These are phyloP conservation scores for Drosophila putrida DNA, from an alignment of 2,888 invertebrate species.

Conservation along the genomic window DNA sequence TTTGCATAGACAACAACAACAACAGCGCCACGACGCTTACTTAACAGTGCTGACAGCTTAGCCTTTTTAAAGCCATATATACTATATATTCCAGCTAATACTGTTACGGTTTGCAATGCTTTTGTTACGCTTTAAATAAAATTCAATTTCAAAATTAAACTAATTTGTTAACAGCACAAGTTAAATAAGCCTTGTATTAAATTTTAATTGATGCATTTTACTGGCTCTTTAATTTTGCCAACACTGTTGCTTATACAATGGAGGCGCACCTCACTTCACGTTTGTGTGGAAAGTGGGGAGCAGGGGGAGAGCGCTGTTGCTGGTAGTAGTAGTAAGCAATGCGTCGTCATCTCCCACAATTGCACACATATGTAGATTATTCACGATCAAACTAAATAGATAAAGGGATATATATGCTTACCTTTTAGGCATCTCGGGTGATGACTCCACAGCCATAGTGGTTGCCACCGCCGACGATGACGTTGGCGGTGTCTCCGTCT, in stretches of 20 bases:
- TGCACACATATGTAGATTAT: slow-evolving; percentile 32
- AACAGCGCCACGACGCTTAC: slow-evolving; percentile 65
- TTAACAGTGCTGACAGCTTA: slow-evolving; percentile 41
- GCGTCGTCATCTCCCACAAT: slow-evolving; percentile 55
- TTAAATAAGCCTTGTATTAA: background rate
- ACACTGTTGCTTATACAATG: slow-evolving; percentile 59
- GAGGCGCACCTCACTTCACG: slow-evolving; percentile 48
- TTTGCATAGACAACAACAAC: slow-evolving; percentile 44
- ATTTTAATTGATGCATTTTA: background rate
- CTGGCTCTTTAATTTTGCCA: slow-evolving; percentile 11
- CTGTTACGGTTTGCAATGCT: background rate
- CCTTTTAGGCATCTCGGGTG: slow-evolving; percentile 86
- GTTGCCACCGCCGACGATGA: slow-evolving; percentile 68
- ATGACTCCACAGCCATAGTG: slow-evolving; percentile 82
- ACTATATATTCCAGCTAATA: too few relatives aligned
- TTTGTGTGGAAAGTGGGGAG: slow-evolving; percentile 16
- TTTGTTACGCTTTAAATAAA: background rate
- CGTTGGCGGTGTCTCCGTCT: slow-evolving; percentile 79
- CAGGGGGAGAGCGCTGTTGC: slow-evolving; percentile 11
- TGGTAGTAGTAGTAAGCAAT: slow-evolving; percentile 25
- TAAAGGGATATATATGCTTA: slow-evolving; percentile 59
- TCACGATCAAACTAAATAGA: slow-evolving; percentile 42
- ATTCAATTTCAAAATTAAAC: background rate
- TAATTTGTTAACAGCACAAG: too few relatives aligned
- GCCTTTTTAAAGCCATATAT: slow-evolving; percentile 21